phyloP scores from a whole-genome alignment of 2,113 vertebrate genomes.

The Lota lota region DNA sequence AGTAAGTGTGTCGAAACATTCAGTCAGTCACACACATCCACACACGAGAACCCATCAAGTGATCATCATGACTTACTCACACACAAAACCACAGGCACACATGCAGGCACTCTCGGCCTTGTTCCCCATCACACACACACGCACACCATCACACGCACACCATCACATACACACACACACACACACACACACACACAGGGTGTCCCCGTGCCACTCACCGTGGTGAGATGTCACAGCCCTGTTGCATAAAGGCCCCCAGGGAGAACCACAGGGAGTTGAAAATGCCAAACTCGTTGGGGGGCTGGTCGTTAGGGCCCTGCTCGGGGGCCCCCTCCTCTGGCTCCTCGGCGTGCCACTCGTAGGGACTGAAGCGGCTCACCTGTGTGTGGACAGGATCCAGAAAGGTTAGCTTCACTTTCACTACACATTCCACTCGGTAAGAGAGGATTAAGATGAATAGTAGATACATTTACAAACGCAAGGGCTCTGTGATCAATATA shows the following conservation, averaged over 20 bases:
- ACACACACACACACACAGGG: not conserved
- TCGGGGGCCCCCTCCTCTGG: slow-evolving; percentile 91
- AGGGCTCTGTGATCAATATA: too few relatives aligned
- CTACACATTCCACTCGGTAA: too few relatives aligned
- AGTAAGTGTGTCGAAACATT: too few relatives aligned
- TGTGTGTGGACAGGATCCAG: slow-evolving; percentile 14
- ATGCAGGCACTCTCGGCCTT: too few relatives aligned
- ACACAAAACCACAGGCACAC: not conserved
- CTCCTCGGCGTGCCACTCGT: slow-evolving; percentile 98
- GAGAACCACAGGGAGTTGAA: slow-evolving; percentile 99
- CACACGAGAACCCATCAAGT: too few relatives aligned
- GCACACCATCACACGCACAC: not conserved
- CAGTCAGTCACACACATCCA: too few relatives aligned
- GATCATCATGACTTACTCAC: not conserved
- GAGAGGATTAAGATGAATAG: too few relatives aligned
- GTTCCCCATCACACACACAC: not conserved
- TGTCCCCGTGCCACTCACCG: slow-evolving; percentile 71
- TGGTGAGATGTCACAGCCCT: slow-evolving; percentile 99
- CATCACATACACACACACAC: slow-evolving; percentile 16
- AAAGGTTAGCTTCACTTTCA: not conserved
- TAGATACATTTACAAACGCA: too few relatives aligned
- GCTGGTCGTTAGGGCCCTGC: slow-evolving; percentile 86
- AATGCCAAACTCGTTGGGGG: slow-evolving; percentile 98
- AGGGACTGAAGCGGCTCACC: slow-evolving; percentile 94
- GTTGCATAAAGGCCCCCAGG: slow-evolving; percentile 98